These are phyloP conservation scores for Agrotis ipsilon DNA, from an alignment of 2,888 invertebrate species.

Conservation along the genomic window DNA sequence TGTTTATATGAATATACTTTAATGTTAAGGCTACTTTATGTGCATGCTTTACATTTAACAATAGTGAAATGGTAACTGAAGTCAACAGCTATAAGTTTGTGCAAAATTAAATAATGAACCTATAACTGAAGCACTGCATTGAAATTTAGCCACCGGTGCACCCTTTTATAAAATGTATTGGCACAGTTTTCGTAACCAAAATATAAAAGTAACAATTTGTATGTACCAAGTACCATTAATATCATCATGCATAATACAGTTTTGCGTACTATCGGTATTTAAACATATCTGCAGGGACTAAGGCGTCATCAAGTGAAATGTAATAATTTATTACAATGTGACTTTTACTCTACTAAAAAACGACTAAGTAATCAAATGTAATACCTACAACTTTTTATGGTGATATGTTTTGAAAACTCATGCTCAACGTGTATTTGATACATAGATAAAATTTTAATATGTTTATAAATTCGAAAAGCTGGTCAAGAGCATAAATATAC, in stretches of 20 bases:
- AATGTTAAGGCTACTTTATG: conserved; percentile 69
- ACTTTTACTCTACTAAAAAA: conserved; percentile 10
- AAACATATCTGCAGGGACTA: background rate
- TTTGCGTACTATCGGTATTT: background rate
- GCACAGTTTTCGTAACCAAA: conserved; percentile 57
- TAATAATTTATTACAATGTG: background rate
- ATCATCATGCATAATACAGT: conserved; percentile 32
- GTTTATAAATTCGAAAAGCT: conserved; percentile 38
- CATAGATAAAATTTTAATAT: conserved; percentile 11
- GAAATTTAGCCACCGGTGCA: conserved; percentile 32
- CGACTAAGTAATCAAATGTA: conserved; percentile 2
- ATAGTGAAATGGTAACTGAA: conserved; percentile 84
- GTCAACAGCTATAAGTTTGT: conserved; percentile 63
- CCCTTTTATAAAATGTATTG: conserved; percentile 49
- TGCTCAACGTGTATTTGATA: conserved; percentile 27
- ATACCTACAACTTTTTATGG: background rate
- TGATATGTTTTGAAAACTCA: conserved; percentile 29
- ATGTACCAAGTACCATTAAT: conserved; percentile 17
- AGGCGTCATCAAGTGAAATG: background rate
- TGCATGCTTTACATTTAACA: conserved; percentile 72
- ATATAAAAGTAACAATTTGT: conserved; percentile 34
- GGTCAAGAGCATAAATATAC: conserved; percentile 53
- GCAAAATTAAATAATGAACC: conserved; percentile 54
- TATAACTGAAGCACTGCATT: conserved; percentile 47
- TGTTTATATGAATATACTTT: conserved; percentile 72